Evolutionary conservation across 2,888 invertebrate genomes (phyloP), one percentile per base, ranked within the genome.

Genomic region (Coremacera marginata): DNA sequence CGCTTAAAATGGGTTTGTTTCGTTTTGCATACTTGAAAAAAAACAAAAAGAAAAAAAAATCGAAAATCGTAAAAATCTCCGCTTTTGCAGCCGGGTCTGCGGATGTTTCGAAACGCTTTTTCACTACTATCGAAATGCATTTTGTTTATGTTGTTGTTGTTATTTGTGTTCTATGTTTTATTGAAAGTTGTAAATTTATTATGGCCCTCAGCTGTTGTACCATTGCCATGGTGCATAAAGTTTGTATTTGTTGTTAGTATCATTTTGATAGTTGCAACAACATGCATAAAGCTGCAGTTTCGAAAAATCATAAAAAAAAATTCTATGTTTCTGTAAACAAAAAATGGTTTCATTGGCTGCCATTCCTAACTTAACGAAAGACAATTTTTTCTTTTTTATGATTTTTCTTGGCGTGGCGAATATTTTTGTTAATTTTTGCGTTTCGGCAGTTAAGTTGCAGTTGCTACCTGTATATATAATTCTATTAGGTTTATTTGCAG

Each of bases 191-290:
- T 55, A 75, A 75, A 75, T 67, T 75, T 75, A 75, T 67, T 65
- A 75, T 75, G 5, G 67, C 57, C 14, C 57, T 67, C 75, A 75
- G 75, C 75, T 75, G 67, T 52, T 75, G 75, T 74, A 11, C 49
- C 25, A 27, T 44, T 22, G 60, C 27, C 22, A 27, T 16, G 27
- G 62, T 22, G 14, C 14, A 62, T 27, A 67, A 22, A 22, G 55
- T 44, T 11, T n/a, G n/a, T n/a, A n/a, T 3, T 19, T 34, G 65
- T 37, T 9, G 34, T 19, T 34, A 37, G 3, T 22, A 37, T 68
- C n/a, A 16, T 27, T 31, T 9, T 14, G n/a, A 11, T 70, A 31
- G 37, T 25, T 60, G 52, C 68, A 22, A 27, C 68, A 25, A 9
- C 49, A 9, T 51, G 14, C 19, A 9, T 22, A 19, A 22, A n/a